Conservation (phyloP, 2,113 vertebrate genomes). For the Chaetura pelagica region DNA sequence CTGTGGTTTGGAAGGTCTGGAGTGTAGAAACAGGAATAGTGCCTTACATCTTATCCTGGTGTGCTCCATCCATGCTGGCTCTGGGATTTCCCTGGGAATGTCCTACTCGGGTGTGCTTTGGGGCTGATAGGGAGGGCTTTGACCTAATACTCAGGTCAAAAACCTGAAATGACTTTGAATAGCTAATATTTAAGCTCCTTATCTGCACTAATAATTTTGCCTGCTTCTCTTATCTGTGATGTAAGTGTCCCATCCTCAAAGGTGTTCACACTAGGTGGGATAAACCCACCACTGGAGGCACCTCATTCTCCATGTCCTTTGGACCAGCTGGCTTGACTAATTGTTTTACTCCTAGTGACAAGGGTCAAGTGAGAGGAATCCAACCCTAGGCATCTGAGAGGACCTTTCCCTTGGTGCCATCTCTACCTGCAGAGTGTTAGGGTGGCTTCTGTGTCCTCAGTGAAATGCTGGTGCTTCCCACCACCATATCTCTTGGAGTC, state of each 20-base stretch:
- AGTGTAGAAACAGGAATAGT: neutral
- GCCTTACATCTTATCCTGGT: neutral
- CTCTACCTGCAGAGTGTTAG: neutral
- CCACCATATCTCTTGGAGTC: neutral
- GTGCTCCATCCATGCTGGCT: neutral
- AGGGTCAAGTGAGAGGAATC: neutral
- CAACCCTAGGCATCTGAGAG: fast-evolving
- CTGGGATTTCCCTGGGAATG: neutral
- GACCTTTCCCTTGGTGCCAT: fast-evolving
- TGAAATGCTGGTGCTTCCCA: neutral
- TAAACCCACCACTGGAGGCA: neutral
- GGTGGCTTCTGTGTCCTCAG: fast-evolving
- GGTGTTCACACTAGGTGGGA: neutral
- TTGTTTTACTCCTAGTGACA: fast-evolving
- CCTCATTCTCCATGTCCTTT: neutral
- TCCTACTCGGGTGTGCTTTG: neutral
- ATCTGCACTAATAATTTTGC: neutral
- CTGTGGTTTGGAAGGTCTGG: neutral
- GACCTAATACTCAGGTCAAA: neutral
- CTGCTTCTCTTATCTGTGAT: neutral
- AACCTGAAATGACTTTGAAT: neutral
- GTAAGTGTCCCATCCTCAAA: too few species aligned
- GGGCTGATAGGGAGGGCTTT: neutral
- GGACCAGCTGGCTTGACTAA: too few species aligned
- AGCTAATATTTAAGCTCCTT: neutral